These are phyloP conservation scores for Aplysia californica DNA, from an alignment of 1,140 invertebrate species.

Conservation along the genomic window DNA sequence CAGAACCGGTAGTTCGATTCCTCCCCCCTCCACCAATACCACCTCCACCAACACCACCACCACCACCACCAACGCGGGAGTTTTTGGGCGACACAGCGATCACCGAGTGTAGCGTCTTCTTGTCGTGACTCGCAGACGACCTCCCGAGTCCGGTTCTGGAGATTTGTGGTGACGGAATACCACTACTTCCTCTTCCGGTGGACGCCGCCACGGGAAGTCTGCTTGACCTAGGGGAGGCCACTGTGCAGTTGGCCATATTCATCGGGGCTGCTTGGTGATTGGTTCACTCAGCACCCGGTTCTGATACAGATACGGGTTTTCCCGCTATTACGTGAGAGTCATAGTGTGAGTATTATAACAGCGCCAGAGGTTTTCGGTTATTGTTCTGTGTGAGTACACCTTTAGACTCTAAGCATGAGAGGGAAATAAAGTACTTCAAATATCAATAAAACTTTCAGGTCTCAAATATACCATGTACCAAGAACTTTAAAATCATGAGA, in stretches of 20 bases:
- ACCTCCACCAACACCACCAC: neutral
- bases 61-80: neutral
- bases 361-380: too few relatives aligned
- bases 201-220: neutral
- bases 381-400: too few relatives aligned
- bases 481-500: too few relatives aligned
- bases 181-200: neutral
- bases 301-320: too few relatives aligned
- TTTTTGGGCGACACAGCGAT: neutral
- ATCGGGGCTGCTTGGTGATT: too few relatives aligned
- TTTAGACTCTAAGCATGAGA: too few relatives aligned
- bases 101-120: neutral
- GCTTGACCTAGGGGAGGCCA: neutral
- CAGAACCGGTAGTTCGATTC: neutral
- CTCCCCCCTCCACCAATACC: neutral
- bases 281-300: too few relatives aligned
- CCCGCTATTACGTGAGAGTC: too few relatives aligned
- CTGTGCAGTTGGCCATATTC: conserved; percentile 5
- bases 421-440: too few relatives aligned
- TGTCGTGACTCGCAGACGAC: neutral
- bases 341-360: too few relatives aligned
- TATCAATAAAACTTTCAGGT: too few relatives aligned
- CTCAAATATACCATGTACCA: too few relatives aligned
- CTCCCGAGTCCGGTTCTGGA: neutral
- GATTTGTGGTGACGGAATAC: neutral